Evolutionary conservation across 2,888 invertebrate species (phyloP), one percentile per base, ranked within the genome.

Genomic region (Trilocha varians): DNA sequence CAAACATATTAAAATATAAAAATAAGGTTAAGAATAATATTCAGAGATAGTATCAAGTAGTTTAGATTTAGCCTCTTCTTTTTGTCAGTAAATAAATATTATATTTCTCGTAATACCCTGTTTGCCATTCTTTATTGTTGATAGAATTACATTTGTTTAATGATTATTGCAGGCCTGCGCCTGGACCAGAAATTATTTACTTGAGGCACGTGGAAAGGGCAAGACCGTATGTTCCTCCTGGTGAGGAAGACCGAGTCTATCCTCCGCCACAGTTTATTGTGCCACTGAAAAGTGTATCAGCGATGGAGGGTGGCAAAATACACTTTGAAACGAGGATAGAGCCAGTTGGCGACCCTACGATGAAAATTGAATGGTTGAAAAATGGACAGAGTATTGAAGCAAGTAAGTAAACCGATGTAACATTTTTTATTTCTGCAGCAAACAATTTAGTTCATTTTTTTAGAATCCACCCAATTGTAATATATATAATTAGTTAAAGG

Each of bases 301-400:
- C 95, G 73, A 88, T 91, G 68, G 98, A 98, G 85, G 96, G 97
- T 77, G 95, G 95, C 68, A 91, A 95, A 70, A 92, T 96, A 65
- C 97, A 98, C 87, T 97, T 99, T 88, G 98, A 99, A 87, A 98
- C 97, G 71, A 93, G 97, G 79, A 94, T 98, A 82, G 95, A 96
- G 83, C 98, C 98, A 57, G 95, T 97, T 66, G 97, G 97, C 55
- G 98, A 99, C 83, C 97, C 98, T 51, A 93, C 93, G 39, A 96
- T 98, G 96, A 92, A 92, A 66, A 95, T 98, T 59, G 97, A 98
- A 85, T 99, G 98, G 98, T 95, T 92, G 71, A 91, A 93, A 67
- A 96, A 98, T 79, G 97, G 96, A 62, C 91, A 91, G 85, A 93
- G 94, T 67, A 89, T 98, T 62, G 92, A 93, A 89, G 96, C 96